Conservation (phyloP, 2,797 vertebrate species). For the Pelochelys cantorii region DNA sequence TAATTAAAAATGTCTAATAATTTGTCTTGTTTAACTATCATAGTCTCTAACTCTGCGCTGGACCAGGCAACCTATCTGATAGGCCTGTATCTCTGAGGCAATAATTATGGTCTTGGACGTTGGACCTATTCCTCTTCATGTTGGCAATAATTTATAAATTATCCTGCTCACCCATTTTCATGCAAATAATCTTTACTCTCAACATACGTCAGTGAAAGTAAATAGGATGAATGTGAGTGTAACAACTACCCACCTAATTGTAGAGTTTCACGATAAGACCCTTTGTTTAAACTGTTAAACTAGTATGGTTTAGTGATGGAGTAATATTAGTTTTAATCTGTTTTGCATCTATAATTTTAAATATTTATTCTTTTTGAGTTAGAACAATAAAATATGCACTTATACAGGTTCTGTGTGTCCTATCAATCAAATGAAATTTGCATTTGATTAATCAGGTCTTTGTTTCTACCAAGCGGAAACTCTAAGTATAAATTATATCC, state of each 20-base stretch:
- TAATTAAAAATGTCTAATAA: neutral
- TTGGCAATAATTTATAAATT: constrained; percentile 44
- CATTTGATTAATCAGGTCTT: neutral
- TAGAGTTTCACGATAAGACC: neutral
- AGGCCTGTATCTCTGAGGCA: neutral
- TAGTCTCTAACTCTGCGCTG: constrained; percentile 4
- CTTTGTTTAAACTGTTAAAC: neutral
- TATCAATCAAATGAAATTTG: neutral
- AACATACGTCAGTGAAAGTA: neutral
- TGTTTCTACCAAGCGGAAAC: neutral
- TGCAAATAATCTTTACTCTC: neutral
- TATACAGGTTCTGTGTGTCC: neutral
- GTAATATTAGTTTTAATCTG: neutral
- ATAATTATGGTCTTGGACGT: constrained; percentile 57
- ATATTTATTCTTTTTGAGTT: neutral
- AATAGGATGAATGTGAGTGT: neutral
- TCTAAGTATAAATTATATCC: neutral
- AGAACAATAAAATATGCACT: neutral
- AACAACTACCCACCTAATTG: neutral
- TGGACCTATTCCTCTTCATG: constrained; percentile 59
- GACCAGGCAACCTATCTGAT: neutral
- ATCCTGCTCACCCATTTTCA: neutral
- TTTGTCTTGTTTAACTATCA: neutral
- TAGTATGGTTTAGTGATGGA: neutral
- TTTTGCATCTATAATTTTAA: neutral